Conservation (phyloP, 2,113 vertebrate species). For the Strix aluco region DNA sequence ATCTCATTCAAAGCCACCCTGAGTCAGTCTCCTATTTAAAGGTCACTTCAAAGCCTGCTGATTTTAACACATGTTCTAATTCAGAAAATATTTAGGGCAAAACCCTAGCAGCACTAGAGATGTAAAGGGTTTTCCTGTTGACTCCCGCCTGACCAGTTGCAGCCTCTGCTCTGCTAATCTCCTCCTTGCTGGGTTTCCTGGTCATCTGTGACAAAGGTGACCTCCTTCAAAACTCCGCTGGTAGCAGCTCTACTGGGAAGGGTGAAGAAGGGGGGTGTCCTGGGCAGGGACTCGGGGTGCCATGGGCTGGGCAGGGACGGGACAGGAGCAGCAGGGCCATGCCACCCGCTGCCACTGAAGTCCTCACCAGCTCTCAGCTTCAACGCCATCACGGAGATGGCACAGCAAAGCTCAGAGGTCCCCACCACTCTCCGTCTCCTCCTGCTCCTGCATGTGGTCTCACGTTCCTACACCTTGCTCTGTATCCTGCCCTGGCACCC, state of each 20-base stretch:
- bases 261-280: background rate
- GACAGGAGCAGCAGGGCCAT: background rate
- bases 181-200: background rate
- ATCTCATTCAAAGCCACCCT: background rate
- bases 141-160: background rate
- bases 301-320: fast-evolving
- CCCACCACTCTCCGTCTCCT: background rate
- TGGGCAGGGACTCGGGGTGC: background rate
- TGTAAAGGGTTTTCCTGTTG: background rate
- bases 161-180: background rate
- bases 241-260: background rate
- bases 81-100: background rate
- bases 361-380: background rate
- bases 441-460: background rate
- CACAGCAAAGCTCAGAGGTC: background rate
- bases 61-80: background rate
- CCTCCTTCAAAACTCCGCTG: background rate
- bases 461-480: fast-evolving
- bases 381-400: background rate
- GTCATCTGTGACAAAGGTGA: background rate
- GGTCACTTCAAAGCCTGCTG: background rate
- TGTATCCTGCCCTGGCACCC: background rate
- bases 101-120: background rate
- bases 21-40: background rate
- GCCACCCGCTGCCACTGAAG: background rate